A percentile compares a stretch with the other conserved stretches of the same genome.
Conservation (phyloP, 2,888 invertebrate genomes). For the Spilosoma lubricipeda region DNA sequence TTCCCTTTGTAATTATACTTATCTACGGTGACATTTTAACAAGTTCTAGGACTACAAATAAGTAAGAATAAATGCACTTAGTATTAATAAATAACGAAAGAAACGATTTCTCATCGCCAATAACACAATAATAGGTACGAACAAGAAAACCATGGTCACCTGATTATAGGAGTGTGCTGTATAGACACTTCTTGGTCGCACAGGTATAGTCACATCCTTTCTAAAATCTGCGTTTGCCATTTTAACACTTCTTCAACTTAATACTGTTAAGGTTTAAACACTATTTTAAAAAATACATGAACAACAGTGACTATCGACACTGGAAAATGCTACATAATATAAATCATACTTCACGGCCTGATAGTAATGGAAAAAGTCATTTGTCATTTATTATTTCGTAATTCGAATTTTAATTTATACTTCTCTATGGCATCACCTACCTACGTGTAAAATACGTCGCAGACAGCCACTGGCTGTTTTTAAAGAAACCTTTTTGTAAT, state of each 20-base stretch:
- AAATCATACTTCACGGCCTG: slow-evolving; percentile 69
- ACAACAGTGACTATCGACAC: slow-evolving; percentile 73
- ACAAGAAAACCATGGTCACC: slow-evolving; percentile 56
- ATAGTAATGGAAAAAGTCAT: slow-evolving; percentile 65
- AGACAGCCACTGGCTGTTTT: slow-evolving; percentile 33
- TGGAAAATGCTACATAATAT: slow-evolving; percentile 81
- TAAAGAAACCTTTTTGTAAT: too few species aligned
- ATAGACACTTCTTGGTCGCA: slow-evolving; percentile 89
- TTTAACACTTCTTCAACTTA: slow-evolving; percentile 76
- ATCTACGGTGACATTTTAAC: too few species aligned
- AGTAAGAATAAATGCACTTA: background rate
- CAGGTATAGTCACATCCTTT: slow-evolving; percentile 81
- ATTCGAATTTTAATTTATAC: slow-evolving; percentile 62
- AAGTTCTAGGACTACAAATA: too few species aligned
- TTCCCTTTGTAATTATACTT: too few species aligned
- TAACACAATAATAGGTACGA: background rate
- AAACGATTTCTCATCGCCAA: background rate
- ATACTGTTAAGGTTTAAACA: slow-evolving; percentile 71
- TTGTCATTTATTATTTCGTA: slow-evolving; percentile 72
- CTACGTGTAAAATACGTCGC: slow-evolving; percentile 22
- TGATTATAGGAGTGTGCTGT: slow-evolving; percentile 89
- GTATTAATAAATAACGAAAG: too few species aligned
- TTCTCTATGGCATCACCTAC: slow-evolving; percentile 50
- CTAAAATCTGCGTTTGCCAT: slow-evolving; percentile 84
- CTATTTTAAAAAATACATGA: slow-evolving; percentile 80